Evolutionary conservation across 1,140 invertebrate genomes (phyloP).

Genomic region (Colletes latitarsis): DNA sequence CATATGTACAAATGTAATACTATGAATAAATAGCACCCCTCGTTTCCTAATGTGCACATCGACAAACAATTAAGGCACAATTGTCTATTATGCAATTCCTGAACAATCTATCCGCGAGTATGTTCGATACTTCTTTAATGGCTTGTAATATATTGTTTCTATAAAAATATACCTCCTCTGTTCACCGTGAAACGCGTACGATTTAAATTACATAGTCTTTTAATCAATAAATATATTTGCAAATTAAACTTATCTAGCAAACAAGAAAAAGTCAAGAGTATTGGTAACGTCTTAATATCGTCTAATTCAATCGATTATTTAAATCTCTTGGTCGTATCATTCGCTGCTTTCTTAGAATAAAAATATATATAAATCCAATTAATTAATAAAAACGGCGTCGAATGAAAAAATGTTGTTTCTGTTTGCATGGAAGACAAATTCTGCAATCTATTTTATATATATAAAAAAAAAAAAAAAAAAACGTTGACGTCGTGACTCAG

Average conservation of each 20-base stretch:
- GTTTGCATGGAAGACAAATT: slow-evolving; percentile 39
- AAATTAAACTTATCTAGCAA: slow-evolving; percentile 16
- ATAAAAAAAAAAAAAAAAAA: neutral
- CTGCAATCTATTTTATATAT: neutral
- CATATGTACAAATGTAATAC: slow-evolving; percentile 50
- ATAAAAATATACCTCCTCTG: slow-evolving; percentile 29
- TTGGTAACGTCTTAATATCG: slow-evolving; percentile 2
- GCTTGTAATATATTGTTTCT: neutral
- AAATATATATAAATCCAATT: neutral
- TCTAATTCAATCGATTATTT: slow-evolving; percentile 6
- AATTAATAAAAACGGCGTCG: neutral
- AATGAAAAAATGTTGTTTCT: neutral
- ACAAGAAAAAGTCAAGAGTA: slow-evolving; percentile 21
- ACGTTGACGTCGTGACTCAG: slow-evolving; percentile 28
- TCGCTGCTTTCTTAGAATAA: slow-evolving; percentile 10
- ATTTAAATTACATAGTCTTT: slow-evolving; percentile 19
- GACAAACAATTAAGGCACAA: slow-evolving; percentile 21
- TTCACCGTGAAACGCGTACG: neutral
- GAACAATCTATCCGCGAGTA: neutral
- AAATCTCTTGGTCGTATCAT: slow-evolving; percentile 6
- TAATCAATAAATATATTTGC: slow-evolving; percentile 25
- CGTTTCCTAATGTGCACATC: slow-evolving; percentile 8
- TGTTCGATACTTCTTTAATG: neutral
- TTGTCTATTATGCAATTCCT: neutral
- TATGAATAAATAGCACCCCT: slow-evolving; percentile 69